phyloP scores from a whole-genome alignment of 2,797 vertebrate species.

The Malurus leucopterus region DNA sequence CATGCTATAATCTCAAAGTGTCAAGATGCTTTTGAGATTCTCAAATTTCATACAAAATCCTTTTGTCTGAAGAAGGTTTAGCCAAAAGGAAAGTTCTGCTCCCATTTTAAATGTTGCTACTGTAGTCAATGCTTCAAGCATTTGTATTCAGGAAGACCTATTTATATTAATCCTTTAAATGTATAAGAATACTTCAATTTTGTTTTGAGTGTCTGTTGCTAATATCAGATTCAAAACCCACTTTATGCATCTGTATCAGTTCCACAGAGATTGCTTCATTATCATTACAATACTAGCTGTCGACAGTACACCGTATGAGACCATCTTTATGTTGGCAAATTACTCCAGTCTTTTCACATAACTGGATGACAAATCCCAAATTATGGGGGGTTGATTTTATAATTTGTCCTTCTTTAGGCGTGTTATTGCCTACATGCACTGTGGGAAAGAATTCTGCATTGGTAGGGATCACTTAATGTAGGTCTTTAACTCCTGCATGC shows the following conservation, averaged over 20 bases:
- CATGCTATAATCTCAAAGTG: not conserved
- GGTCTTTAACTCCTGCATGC: constrained; percentile 3
- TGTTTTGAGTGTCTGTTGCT: constrained; percentile 60
- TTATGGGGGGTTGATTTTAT: constrained; percentile 59
- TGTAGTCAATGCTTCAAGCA: not conserved
- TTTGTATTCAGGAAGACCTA: constrained; percentile 23
- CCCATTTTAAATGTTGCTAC: not conserved
- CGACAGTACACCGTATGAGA: constrained; percentile 55
- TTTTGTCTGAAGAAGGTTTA: not conserved
- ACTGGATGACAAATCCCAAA: constrained; percentile 60
- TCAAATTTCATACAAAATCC: not conserved
- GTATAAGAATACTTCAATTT: constrained; percentile 43
- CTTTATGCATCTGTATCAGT: constrained; percentile 56
- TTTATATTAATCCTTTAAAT: constrained; percentile 44
- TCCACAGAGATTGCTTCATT: constrained; percentile 58
- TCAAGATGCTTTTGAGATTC: not conserved
- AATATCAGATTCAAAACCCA: constrained; percentile 55
- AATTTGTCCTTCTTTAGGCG: constrained; percentile 43
- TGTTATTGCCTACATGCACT: constrained; percentile 24
- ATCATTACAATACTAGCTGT: constrained; percentile 67
- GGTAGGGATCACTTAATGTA: constrained; percentile 18
- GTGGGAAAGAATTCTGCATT: constrained; percentile 30
- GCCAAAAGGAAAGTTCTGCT: not conserved
- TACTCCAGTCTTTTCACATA: constrained; percentile 60
- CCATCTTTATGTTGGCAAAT: constrained; percentile 67